Conservation (phyloP, 2,797 vertebrate genomes). For the Paguma larvata region DNA sequence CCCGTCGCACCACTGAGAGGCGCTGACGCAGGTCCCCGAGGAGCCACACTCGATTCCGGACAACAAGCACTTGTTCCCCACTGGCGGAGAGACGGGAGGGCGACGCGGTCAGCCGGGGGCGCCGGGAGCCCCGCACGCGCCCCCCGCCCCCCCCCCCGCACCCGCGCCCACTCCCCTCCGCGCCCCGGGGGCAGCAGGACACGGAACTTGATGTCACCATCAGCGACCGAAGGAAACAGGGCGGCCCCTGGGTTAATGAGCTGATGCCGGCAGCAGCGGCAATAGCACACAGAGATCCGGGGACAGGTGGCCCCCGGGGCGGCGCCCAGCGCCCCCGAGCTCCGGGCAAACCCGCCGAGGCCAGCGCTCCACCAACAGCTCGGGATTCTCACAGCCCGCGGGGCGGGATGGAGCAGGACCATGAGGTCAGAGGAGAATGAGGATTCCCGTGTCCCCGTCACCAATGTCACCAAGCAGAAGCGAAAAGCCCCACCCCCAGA, state of each 20-base stretch:
- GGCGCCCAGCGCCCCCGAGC: not conserved
- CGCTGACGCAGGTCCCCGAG: slow-evolving; percentile 86
- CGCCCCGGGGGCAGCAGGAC: not conserved
- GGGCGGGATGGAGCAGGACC: accelerated
- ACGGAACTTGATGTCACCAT: accelerated
- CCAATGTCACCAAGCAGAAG: accelerated
- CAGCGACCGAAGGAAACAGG: accelerated
- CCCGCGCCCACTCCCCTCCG: accelerated
- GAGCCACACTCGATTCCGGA: slow-evolving; percentile 89
- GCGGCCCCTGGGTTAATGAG: accelerated
- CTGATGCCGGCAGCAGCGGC: accelerated
- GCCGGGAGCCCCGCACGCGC: accelerated
- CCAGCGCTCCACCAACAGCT: not conserved
- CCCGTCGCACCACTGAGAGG: slow-evolving; percentile 93
- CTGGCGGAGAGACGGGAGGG: slow-evolving; percentile 78
- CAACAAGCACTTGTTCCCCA: slow-evolving; percentile 81
- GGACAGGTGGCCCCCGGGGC: not conserved
- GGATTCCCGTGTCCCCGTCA: accelerated
- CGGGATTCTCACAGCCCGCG: accelerated
- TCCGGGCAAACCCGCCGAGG: not conserved
- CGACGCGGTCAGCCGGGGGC: not conserved
- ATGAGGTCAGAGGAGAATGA: accelerated
- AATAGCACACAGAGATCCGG: not conserved
- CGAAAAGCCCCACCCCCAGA: not conserved
- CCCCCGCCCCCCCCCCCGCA: not conserved